These are phyloP conservation scores for Mesaphorura yosii DNA, from an alignment of 1,140 invertebrate genomes.

Conservation along the genomic window DNA sequence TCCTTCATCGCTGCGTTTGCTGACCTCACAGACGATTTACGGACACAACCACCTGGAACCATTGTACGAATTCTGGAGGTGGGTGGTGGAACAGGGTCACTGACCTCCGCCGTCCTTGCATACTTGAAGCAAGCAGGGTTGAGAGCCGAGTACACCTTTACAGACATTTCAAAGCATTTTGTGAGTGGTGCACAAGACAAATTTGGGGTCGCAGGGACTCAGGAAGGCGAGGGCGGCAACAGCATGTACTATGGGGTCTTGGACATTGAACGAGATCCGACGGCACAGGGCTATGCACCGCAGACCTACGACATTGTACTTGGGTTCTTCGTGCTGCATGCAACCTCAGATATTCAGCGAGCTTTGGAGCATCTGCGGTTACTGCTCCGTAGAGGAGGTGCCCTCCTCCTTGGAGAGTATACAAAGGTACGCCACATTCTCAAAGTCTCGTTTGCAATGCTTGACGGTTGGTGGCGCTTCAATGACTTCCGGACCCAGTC, in stretches of 20 bases:
- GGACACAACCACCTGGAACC: too few species aligned
- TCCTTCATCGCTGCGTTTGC: too few species aligned
- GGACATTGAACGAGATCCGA: slow-evolving; percentile 13
- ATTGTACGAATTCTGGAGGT: slow-evolving; percentile 4
- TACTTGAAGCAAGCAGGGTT: background rate
- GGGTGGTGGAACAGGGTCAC: background rate
- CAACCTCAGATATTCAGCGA: slow-evolving; percentile 5
- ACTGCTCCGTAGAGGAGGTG: background rate
- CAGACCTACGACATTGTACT: slow-evolving; percentile 8
- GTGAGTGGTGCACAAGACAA: background rate
- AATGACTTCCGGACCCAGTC: slow-evolving; percentile 8
- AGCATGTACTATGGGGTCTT: background rate
- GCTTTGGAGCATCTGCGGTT: background rate
- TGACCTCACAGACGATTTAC: too few species aligned
- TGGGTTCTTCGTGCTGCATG: slow-evolving; percentile 10
- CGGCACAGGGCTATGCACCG: slow-evolving; percentile 7
- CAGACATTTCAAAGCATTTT: slow-evolving; percentile 3
- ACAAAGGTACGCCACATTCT: background rate
- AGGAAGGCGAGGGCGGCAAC: background rate
- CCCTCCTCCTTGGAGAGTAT: background rate
- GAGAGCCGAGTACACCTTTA: background rate
- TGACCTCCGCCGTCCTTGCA: background rate
- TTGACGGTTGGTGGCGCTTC: slow-evolving; percentile 7
- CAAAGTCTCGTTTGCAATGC: background rate
- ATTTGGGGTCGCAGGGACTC: background rate